Evolutionary conservation across 1,140 invertebrate genomes (phyloP).

Genomic region (Octopus bimaculoides): DNA sequence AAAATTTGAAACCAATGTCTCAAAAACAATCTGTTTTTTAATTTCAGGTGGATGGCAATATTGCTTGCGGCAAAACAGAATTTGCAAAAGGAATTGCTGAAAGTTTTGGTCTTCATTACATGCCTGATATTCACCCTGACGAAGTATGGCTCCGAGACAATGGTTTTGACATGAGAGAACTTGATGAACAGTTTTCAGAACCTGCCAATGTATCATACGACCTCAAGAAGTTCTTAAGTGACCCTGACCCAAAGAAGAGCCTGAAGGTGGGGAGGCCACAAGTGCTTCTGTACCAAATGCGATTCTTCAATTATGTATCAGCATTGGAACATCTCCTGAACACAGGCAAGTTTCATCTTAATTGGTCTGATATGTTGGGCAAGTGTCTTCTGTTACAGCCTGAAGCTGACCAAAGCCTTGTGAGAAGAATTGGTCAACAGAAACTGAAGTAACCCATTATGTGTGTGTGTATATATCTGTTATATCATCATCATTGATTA

Average conservation of each 20-base stretch:
- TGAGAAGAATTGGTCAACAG: no score
- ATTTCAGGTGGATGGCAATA: constrained; percentile 41
- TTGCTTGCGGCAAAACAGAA: constrained; percentile 38
- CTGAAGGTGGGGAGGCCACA: constrained; percentile 34
- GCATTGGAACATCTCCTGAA: constrained; percentile 41
- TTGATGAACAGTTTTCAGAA: constrained; percentile 35
- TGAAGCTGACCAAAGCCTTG: no score
- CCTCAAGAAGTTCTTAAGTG: constrained; percentile 37
- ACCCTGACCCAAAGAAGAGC: constrained; percentile 31
- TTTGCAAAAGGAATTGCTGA: constrained; percentile 44
- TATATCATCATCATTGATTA: no score
- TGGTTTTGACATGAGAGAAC: constrained; percentile 35
- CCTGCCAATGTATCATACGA: constrained; percentile 31
- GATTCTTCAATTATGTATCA: constrained; percentile 34
- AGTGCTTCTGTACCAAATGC: constrained; percentile 28
- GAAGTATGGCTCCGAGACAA: constrained; percentile 26
- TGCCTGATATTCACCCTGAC: constrained; percentile 28
- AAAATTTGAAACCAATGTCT: not conserved
- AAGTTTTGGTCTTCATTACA: constrained; percentile 41
- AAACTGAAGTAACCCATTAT: no score
- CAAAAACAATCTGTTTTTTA: not conserved
- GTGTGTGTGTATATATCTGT: no score
- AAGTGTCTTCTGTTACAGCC: no score
- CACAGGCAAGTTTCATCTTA: constrained; percentile 38
- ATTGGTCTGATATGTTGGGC: no score